A percentile compares a stretch with the other conserved stretches of the same genome.
These are phyloP conservation scores for Caranx ignobilis DNA, from an alignment of 2,113 vertebrate species.

Conservation along the genomic window DNA sequence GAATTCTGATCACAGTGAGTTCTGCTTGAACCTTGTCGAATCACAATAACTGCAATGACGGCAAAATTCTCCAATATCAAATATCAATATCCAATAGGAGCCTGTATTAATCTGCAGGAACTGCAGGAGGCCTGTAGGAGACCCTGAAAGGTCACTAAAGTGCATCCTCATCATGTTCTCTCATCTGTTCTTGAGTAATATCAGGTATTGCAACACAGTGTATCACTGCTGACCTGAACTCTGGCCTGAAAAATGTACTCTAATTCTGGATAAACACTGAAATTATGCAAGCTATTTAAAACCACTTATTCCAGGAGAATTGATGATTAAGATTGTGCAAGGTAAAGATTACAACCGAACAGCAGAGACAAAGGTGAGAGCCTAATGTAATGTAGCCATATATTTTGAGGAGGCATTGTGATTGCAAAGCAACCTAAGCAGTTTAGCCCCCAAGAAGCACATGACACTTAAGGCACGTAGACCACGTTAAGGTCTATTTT, in stretches of 20 bases:
- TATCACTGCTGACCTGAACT: conserved; percentile 25
- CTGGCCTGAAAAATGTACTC: conserved; percentile 22
- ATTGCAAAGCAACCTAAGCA: neutral
- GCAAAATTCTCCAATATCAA: neutral
- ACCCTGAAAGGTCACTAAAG: neutral
- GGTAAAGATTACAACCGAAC: neutral
- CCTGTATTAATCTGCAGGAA: neutral
- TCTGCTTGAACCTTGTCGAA: neutral
- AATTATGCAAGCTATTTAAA: conserved; percentile 38
- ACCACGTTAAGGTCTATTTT: conserved; percentile 56
- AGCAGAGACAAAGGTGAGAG: neutral
- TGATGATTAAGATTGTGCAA: conserved; percentile 26
- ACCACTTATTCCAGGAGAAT: conserved; percentile 24
- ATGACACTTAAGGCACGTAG: conserved; percentile 50
- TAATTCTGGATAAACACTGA: conserved; percentile 5
- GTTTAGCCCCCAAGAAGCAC: conserved; percentile 3
- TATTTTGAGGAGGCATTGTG: neutral
- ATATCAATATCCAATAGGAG: neutral
- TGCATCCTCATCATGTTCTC: conserved; percentile 10
- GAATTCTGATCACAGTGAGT: neutral
- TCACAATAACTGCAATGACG: neutral
- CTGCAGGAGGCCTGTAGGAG: no score
- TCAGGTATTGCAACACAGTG: conserved; percentile 23
- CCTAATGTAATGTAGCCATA: neutral
- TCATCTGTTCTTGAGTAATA: neutral